Conservation (phyloP, 2,888 invertebrate species). For the Drosophila mercatorum region DNA sequence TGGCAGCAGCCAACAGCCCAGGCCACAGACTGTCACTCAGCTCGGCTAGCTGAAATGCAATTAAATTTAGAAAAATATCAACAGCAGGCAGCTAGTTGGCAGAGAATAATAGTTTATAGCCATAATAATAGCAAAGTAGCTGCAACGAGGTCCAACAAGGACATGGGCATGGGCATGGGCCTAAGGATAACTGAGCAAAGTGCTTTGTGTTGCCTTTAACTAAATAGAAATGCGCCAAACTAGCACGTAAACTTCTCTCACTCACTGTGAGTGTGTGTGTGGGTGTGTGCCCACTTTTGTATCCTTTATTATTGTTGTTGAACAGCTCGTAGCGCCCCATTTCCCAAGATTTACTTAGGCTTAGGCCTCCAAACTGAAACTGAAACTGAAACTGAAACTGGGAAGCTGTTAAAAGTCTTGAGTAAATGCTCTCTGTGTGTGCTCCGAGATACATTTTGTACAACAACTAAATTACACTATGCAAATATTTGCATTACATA, state of each 20-base stretch:
- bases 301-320: constrained; percentile 44
- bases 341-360: constrained; percentile 45
- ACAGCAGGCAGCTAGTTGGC: constrained; percentile 62
- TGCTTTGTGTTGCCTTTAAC: constrained; percentile 70
- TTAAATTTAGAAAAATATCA: constrained; percentile 79
- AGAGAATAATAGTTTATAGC: constrained; percentile 75
- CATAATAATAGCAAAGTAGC: constrained; percentile 64
- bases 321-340: constrained; percentile 20
- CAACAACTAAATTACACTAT: constrained; percentile 76
- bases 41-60: constrained; percentile 68
- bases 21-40: constrained; percentile 13
- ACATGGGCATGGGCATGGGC: constrained; percentile 5
- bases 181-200: constrained; percentile 42
- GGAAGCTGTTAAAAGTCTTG: constrained; percentile 65
- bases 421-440: constrained; percentile 50
- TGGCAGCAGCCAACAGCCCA: background rate
- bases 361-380: constrained; percentile 41
- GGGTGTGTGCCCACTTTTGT: constrained; percentile 20
- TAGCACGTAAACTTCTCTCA: constrained; percentile 34
- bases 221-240: constrained; percentile 57
- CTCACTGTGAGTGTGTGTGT: constrained; percentile 9
- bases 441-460: constrained; percentile 55
- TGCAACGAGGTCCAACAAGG: constrained; percentile 35
- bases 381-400: constrained; percentile 40
- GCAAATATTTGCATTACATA: constrained; percentile 66